Evolutionary conservation across 2,797 vertebrate species (phyloP).

Genomic region (Momotus momota): DNA sequence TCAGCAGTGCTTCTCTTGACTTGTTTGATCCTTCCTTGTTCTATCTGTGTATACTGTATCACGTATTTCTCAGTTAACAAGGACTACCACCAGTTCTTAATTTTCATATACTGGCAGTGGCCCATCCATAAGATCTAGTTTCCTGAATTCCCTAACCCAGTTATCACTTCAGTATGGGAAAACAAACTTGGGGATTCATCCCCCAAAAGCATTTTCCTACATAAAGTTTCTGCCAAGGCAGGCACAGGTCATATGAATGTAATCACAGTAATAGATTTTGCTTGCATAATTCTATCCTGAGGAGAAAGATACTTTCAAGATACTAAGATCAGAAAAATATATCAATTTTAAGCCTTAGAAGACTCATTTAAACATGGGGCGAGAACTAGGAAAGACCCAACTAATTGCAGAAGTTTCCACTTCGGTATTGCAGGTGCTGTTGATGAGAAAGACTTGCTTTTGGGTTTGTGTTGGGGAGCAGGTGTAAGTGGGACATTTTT

Average conservation of each 20-base stretch:
- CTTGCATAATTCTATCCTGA: neutral
- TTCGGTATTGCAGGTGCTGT: neutral
- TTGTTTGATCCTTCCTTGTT: neutral
- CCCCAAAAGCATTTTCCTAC: neutral
- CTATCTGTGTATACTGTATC: neutral
- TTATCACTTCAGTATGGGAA: neutral
- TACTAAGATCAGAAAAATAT: neutral
- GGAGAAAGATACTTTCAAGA: neutral
- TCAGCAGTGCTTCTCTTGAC: neutral
- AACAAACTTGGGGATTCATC: neutral
- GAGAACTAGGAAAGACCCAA: neutral
- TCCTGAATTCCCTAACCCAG: neutral
- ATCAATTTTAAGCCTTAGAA: neutral
- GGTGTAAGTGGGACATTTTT: neutral
- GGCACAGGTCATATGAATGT: neutral
- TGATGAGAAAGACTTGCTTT: neutral
- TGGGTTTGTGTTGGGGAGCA: neutral
- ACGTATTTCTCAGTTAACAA: neutral
- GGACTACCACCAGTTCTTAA: neutral
- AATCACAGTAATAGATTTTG: neutral
- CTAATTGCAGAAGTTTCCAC: neutral
- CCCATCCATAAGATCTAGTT: neutral
- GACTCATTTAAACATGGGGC: neutral
- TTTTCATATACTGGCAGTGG: neutral
- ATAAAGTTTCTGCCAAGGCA: neutral